These are phyloP conservation scores for Drosophila formosana DNA, from an alignment of 2,888 invertebrate species.

Conservation along the genomic window DNA sequence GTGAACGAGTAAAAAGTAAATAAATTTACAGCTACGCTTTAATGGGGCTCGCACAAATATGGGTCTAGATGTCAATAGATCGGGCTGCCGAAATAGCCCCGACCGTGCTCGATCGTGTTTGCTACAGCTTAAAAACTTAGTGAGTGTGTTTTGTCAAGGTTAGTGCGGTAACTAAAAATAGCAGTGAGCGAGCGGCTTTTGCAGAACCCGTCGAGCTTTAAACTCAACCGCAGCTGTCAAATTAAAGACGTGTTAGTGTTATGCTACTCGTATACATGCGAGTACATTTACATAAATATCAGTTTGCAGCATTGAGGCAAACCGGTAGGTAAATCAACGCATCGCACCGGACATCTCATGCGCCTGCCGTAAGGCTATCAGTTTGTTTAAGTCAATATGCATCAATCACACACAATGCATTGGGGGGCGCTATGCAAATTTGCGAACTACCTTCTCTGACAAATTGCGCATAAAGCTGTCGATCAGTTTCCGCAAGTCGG, in stretches of 20 bases:
- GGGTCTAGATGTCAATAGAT: conserved; percentile 76
- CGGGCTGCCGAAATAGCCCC: conserved; percentile 34
- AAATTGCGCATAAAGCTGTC: conserved; percentile 81
- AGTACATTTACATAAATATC: conserved; percentile 59
- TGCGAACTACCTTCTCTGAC: conserved; percentile 76
- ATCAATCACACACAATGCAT: conserved; percentile 61
- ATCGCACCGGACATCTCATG: conserved; percentile 28
- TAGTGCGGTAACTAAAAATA: conserved; percentile 71
- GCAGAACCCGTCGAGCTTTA: conserved; percentile 46
- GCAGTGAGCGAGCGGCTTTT: conserved; percentile 58
- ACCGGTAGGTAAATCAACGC: conserved; percentile 63
- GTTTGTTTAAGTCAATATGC: conserved; percentile 55
- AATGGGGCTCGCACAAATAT: conserved; percentile 58
- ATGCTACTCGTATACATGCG: conserved; percentile 50
- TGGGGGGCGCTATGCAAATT: conserved; percentile 71
- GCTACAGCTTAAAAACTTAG: conserved; percentile 47
- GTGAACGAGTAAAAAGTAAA: conserved; percentile 47
- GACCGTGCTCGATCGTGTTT: conserved; percentile 11
- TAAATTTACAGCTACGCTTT: conserved; percentile 63
- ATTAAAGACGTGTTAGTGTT: conserved; percentile 63
- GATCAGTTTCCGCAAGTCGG: conserved; percentile 74
- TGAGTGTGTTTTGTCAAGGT: conserved; percentile 61
- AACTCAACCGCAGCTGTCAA: conserved; percentile 71
- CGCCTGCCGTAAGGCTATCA: conserved; percentile 36
- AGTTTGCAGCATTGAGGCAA: conserved; percentile 47